phyloP scores from a whole-genome alignment of 2,113 vertebrate species.

The Bujurquina vittata region DNA sequence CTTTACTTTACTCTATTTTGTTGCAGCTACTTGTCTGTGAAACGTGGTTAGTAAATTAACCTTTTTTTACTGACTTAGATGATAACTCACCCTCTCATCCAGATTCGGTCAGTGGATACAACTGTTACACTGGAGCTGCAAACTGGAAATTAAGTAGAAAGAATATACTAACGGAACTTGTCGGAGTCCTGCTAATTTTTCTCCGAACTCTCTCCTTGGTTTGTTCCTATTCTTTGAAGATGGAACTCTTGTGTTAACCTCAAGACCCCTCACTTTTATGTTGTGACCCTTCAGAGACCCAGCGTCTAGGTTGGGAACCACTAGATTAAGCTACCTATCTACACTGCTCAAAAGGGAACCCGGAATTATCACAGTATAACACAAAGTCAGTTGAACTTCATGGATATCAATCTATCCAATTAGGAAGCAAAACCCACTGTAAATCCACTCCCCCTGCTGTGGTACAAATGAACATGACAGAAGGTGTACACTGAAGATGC shows the following conservation, averaged over 20 bases:
- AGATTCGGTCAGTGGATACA: no score
- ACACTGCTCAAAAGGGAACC: background rate
- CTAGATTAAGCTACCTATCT: background rate
- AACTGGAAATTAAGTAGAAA: background rate
- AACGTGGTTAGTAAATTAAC: no score
- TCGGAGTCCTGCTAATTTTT: background rate
- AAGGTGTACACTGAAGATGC: background rate
- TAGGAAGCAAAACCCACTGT: background rate
- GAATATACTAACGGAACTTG: background rate
- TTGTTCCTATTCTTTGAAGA: background rate
- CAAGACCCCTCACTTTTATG: background rate
- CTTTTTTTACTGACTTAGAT: no score
- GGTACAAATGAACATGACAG: background rate
- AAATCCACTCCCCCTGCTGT: background rate
- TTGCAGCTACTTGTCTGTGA: no score
- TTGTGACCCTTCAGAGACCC: background rate
- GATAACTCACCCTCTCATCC: no score
- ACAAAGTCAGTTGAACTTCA: no score
- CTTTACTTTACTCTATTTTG: no score
- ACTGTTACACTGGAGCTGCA: no score
- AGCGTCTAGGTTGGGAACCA: background rate
- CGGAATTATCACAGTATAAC: no score
- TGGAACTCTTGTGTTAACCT: background rate
- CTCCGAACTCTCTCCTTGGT: background rate
- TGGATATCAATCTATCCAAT: no score